Percentiles rank a stretch among this genome's conserved stretches.
Conservation (phyloP, 2,797 vertebrate genomes). For the Antennarius maculatus region DNA sequence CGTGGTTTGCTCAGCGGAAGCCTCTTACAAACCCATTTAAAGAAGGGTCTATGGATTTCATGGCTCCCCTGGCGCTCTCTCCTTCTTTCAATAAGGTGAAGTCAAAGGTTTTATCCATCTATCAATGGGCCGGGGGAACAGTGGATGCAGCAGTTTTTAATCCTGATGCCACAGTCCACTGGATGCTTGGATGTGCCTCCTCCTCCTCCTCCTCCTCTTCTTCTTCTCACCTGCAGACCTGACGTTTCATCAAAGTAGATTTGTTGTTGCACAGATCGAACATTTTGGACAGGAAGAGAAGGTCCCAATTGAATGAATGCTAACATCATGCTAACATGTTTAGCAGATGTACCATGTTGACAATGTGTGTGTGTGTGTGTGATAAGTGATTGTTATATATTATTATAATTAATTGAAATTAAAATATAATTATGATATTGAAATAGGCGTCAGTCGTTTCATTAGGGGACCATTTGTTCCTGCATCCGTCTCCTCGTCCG, state of each 20-base stretch:
- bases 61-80: constrained; percentile 81
- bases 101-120: constrained; percentile 84
- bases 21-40: constrained; percentile 86
- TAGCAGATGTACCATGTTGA: too few species aligned
- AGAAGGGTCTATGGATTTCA: constrained; percentile 83
- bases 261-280: too few species aligned
- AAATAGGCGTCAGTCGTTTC: not conserved
- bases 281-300: too few species aligned
- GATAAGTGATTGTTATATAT: too few species aligned
- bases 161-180: constrained; percentile 76
- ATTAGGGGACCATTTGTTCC: constrained; percentile 22
- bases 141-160: constrained; percentile 80
- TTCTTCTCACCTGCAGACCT: constrained; percentile 68
- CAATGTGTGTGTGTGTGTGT: too few species aligned
- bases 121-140: constrained; percentile 78
- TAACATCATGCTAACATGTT: too few species aligned
- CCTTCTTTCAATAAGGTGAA: constrained; percentile 82
- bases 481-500: constrained; percentile 19
- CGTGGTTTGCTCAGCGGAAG: constrained; percentile 75
- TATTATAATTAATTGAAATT: too few species aligned
- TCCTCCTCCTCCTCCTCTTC: constrained; percentile 14
- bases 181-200: constrained; percentile 70
- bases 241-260: too few species aligned
- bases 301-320: too few species aligned
- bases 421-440: too few species aligned